phyloP scores from a whole-genome alignment of 2,888 invertebrate genomes.

The Augiades crinisus region DNA sequence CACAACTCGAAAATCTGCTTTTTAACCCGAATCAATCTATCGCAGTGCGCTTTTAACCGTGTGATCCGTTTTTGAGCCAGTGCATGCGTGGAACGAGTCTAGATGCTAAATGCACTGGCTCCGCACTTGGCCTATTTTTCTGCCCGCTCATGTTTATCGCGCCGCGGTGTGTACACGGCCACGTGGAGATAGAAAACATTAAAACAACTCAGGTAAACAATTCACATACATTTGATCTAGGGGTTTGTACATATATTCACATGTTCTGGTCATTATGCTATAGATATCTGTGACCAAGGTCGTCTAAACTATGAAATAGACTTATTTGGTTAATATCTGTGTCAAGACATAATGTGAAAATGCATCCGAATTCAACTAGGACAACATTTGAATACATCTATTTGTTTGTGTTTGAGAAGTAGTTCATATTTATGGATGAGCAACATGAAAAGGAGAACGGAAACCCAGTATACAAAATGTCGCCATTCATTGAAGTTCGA shows the following conservation, averaged over 20 bases:
- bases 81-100: slow-evolving; percentile 4
- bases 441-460: neutral
- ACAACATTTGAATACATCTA: neutral
- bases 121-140: slow-evolving; percentile 22
- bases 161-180: neutral
- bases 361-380: slow-evolving; percentile 1
- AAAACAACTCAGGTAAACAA: neutral
- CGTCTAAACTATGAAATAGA: too few species aligned
- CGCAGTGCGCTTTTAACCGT: neutral
- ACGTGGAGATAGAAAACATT: slow-evolving; percentile 3
- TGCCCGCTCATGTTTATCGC: slow-evolving; percentile 13
- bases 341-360: slow-evolving; percentile 1
- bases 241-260: too few species aligned
- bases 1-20: too few species aligned
- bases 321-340: slow-evolving; percentile 13
- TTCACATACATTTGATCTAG: neutral
- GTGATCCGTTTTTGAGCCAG: slow-evolving; percentile 11
- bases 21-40: too few species aligned
- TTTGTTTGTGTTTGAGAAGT: neutral
- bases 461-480: too few species aligned
- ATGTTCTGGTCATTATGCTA: too few species aligned
- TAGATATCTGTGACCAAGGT: too few species aligned
- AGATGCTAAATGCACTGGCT: slow-evolving; percentile 19
- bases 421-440: neutral
- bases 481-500: too few species aligned